Conservation (phyloP, 1,140 invertebrate species). For the Drosophila takahashii region DNA sequence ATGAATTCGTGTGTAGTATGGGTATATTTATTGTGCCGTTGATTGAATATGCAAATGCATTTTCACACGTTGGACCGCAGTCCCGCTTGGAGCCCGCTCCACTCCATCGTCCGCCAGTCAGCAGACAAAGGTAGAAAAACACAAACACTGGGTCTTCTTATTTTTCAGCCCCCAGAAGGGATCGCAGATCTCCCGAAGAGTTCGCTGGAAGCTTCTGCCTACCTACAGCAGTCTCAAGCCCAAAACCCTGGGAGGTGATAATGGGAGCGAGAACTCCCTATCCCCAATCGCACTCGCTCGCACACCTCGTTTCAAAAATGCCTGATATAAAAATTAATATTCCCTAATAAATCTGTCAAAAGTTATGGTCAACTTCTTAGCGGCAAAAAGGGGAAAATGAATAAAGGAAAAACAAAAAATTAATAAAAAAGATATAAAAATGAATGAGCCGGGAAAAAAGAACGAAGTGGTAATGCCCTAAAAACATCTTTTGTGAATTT, state of each 20-base stretch:
- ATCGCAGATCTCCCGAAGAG: conserved; percentile 24
- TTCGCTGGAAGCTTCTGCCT: conserved; percentile 21
- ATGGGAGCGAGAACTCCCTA: conserved; percentile 46
- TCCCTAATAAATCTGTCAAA: conserved; percentile 80
- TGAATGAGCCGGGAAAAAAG: background rate
- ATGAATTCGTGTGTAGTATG: conserved; percentile 78
- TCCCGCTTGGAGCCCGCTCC: conserved; percentile 11
- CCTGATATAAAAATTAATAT: conserved; percentile 70
- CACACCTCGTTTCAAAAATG: conserved; percentile 47
- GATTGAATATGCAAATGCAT: conserved; percentile 83
- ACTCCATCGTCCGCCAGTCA: conserved; percentile 29
- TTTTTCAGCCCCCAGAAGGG: conserved; percentile 15
- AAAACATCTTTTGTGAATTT: background rate
- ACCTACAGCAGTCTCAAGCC: conserved; percentile 58
- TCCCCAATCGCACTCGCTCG: conserved; percentile 17
- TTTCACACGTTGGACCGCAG: conserved; percentile 70
- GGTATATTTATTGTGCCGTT: conserved; percentile 79
- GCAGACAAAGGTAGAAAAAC: conserved; percentile 53
- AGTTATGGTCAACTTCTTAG: conserved; percentile 68
- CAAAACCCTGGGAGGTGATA: conserved; percentile 58
- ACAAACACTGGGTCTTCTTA: conserved; percentile 9
- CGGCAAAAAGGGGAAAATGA: conserved; percentile 14
- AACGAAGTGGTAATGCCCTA: conserved; percentile 24
- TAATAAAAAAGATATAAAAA: conserved; percentile 33
- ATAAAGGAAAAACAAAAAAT: conserved; percentile 20